A percentile compares a stretch with the other conserved stretches of the same genome.
Conservation (phyloP, 2,888 invertebrate genomes). For the Pterostichus madidus region DNA sequence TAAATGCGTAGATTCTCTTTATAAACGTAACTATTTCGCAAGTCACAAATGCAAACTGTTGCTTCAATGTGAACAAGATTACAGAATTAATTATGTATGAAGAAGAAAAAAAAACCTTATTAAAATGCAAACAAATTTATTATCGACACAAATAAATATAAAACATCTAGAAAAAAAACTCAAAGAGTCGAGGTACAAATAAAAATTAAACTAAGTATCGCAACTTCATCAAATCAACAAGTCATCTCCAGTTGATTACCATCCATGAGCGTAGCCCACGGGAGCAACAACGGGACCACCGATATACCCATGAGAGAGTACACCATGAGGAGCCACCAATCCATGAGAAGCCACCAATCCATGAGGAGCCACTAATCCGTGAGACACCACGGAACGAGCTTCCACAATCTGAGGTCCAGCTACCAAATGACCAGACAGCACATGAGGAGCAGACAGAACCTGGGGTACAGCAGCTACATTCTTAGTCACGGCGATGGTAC, state of each 20-base stretch:
- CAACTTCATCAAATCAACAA: too few species aligned
- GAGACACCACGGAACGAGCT: neutral
- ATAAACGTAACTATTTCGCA: too few species aligned
- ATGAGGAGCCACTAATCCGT: slow-evolving; percentile 9
- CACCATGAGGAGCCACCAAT: slow-evolving; percentile 5
- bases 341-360: slow-evolving; percentile 2
- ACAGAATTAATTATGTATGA: neutral
- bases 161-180: slow-evolving; percentile 21
- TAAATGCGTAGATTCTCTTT: too few species aligned
- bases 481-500: slow-evolving; percentile 53
- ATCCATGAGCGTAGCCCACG: slow-evolving; percentile 28
- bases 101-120: neutral
- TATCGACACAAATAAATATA: slow-evolving; percentile 52
- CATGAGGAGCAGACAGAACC: neutral
- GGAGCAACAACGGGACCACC: neutral
- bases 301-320: neutral
- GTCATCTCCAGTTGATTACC: slow-evolving; percentile 9
- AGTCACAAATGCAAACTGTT: too few species aligned
- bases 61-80: neutral
- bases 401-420: neutral
- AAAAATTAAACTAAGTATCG: slow-evolving; percentile 15
- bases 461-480: slow-evolving; percentile 32
- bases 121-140: slow-evolving; percentile 48
- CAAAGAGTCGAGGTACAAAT: slow-evolving; percentile 9
- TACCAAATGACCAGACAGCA: neutral